Evolutionary conservation across 2,888 invertebrate genomes (phyloP).

Genomic region (Dryomyza anilis): DNA sequence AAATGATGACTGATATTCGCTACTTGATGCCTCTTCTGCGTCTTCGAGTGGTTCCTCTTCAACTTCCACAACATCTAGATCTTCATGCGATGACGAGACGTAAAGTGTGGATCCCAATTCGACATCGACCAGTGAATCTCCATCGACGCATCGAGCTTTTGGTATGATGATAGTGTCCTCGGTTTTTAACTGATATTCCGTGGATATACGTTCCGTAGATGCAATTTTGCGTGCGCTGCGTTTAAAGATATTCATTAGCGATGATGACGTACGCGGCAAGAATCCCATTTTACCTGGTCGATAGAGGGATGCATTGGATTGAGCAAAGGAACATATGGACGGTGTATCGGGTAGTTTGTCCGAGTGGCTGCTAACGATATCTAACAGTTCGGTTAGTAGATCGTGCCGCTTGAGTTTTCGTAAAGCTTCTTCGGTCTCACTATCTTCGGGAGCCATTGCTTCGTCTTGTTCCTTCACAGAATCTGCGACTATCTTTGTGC

Average conservation of each 20-base stretch:
- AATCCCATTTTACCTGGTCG: slow-evolving; percentile 72
- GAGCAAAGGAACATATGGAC: slow-evolving; percentile 50
- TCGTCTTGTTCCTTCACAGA: not conserved
- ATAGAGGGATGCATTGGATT: slow-evolving; percentile 62
- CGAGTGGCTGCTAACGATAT: slow-evolving; percentile 50
- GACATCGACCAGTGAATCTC: slow-evolving; percentile 49
- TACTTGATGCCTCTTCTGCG: slow-evolving; percentile 44
- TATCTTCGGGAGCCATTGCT: slow-evolving; percentile 30
- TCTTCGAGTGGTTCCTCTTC: slow-evolving; percentile 53
- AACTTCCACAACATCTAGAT: slow-evolving; percentile 44
- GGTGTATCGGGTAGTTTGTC: slow-evolving; percentile 52
- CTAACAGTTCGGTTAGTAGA: slow-evolving; percentile 64
- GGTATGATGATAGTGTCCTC: slow-evolving; percentile 42
- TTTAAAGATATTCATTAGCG: slow-evolving; percentile 48
- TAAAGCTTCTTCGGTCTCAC: slow-evolving; percentile 46
- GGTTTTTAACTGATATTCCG: slow-evolving; percentile 42
- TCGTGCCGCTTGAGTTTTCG: slow-evolving; percentile 65
- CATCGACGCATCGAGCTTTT: slow-evolving; percentile 36
- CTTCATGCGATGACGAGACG: slow-evolving; percentile 54
- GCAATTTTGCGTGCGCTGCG: slow-evolving; percentile 43
- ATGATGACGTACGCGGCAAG: slow-evolving; percentile 61
- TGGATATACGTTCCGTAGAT: slow-evolving; percentile 35
- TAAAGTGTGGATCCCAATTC: slow-evolving; percentile 54
- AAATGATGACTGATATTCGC: slow-evolving; percentile 37
- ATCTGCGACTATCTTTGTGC: not conserved